These are phyloP conservation scores for Bilobella aurantiaca DNA, from an alignment of 1,140 invertebrate genomes.

Conservation along the genomic window DNA sequence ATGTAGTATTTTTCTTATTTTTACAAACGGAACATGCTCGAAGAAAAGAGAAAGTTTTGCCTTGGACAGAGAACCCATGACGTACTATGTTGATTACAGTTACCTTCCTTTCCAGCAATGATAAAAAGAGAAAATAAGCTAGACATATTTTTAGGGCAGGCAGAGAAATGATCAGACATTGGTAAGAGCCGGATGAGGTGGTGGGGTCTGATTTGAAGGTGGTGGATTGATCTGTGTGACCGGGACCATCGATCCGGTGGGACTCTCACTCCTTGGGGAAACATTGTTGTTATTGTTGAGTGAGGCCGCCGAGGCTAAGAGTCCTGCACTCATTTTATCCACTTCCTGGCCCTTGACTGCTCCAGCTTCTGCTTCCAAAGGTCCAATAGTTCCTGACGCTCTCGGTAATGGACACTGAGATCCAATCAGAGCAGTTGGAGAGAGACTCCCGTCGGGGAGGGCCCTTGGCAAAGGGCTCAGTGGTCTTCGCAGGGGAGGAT, in stretches of 20 bases:
- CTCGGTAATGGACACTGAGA: neutral
- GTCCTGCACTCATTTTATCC: conserved; percentile 31
- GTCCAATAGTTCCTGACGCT: neutral
- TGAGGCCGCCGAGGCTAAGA: conserved; percentile 26
- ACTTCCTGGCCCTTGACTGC: conserved; percentile 3
- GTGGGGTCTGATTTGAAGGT: neutral
- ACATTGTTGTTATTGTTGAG: conserved; percentile 27
- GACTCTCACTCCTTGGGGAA: neutral
- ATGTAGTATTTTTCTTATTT: too few relatives aligned
- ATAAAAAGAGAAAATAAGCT: too few relatives aligned
- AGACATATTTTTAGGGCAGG: neutral
- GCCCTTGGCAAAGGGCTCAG: neutral
- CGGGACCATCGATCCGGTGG: neutral
- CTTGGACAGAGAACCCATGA: too few relatives aligned
- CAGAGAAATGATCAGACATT: neutral
- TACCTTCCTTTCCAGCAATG: too few relatives aligned
- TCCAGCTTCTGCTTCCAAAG: conserved; percentile 15
- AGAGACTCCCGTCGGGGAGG: neutral
- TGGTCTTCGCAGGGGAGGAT: neutral
- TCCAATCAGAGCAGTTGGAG: neutral
- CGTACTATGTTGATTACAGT: too few relatives aligned
- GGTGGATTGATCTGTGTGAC: neutral
- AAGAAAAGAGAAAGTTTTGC: too few relatives aligned
- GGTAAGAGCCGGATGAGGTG: neutral
- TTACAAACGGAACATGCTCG: too few relatives aligned